phyloP scores from a whole-genome alignment of 1,140 invertebrate genomes.

The Zaprionus davidi region DNA sequence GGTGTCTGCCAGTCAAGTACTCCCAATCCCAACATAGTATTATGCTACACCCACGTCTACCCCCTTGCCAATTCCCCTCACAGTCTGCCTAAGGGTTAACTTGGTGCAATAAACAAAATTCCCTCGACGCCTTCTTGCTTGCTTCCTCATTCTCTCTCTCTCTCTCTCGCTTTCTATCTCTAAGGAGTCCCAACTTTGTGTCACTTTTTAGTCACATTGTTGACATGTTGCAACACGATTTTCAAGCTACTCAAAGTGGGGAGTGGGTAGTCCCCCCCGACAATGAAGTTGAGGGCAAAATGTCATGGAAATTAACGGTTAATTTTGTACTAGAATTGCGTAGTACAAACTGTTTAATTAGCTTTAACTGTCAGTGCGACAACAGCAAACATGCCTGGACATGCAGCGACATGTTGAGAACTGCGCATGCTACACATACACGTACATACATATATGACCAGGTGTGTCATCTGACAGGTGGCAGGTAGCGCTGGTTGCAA shows the following conservation, averaged over 20 bases:
- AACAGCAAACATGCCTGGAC: conserved; percentile 37
- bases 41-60: not conserved
- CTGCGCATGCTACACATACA: not conserved
- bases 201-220: conserved; percentile 22
- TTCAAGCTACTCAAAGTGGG: not conserved
- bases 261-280: not conserved
- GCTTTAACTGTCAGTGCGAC: conserved; percentile 51
- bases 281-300: not conserved
- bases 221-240: conserved; percentile 16
- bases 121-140: not conserved
- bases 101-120: conserved; percentile 6
- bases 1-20: not conserved
- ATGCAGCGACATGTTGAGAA: conserved; percentile 45
- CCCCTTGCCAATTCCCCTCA: not conserved
- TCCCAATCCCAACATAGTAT: not conserved
- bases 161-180: not conserved
- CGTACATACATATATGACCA: conserved; percentile 20
- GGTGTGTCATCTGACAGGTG: conserved; percentile 19
- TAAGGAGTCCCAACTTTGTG: not conserved
- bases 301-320: conserved; percentile 14
- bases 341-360: conserved; percentile 70
- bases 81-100: conserved; percentile 2
- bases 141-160: not conserved
- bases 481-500: not conserved
- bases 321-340: conserved; percentile 38